These are phyloP conservation scores for Schizaphis graminum DNA, from an alignment of 2,888 invertebrate genomes.

Conservation along the genomic window DNA sequence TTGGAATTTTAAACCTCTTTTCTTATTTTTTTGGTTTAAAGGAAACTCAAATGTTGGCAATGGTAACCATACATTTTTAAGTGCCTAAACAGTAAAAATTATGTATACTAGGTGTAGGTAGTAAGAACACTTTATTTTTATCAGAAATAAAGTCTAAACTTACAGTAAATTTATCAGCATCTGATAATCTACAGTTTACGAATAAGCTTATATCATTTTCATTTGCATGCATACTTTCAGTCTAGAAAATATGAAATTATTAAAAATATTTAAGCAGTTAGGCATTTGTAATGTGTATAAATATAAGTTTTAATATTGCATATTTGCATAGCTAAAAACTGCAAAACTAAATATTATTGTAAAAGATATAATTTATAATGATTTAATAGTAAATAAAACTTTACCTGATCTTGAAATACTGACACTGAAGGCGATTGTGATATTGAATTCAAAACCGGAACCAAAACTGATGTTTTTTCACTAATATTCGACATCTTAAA, in stretches of 20 bases:
- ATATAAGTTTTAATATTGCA: not conserved
- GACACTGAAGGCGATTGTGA: not conserved
- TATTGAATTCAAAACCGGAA: conserved; percentile 2
- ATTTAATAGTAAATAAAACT: not conserved
- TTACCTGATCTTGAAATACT: not conserved
- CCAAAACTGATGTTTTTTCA: not conserved
- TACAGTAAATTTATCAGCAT: too few species aligned
- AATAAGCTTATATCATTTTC: too few species aligned
- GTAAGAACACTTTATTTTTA: not conserved
- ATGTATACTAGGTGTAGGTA: not conserved
- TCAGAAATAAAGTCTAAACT: not conserved
- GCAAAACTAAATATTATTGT: not conserved
- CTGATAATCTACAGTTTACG: too few species aligned
- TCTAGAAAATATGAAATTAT: too few species aligned
- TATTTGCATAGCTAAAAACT: not conserved
- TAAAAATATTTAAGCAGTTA: not conserved
- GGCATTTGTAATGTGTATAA: not conserved
- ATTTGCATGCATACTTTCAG: too few species aligned
- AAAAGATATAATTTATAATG: not conserved
- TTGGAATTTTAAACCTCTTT: conserved; percentile 23
- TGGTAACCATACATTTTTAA: not conserved
- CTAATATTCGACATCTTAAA: not conserved
- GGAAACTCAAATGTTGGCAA: not conserved
- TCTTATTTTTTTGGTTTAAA: not conserved
- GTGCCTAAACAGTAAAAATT: conserved; percentile 3